Conservation (phyloP, 2,888 invertebrate species). For the Drosophila phalerata region DNA sequence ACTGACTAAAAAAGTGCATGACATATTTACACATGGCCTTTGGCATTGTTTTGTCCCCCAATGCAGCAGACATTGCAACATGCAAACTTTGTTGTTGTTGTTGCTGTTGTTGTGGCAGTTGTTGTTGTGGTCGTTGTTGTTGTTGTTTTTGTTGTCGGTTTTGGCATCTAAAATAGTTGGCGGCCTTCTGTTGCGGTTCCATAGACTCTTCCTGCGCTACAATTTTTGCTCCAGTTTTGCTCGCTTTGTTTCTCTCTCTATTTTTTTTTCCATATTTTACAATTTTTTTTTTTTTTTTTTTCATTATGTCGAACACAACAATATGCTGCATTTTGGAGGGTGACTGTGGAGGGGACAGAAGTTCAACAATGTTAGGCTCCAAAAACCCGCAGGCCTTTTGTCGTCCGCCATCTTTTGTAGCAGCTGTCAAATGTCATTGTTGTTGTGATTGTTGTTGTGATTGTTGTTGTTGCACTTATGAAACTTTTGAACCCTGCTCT, state of each 20-base stretch:
- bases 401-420: conserved; percentile 56
- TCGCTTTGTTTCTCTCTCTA: conserved; percentile 12
- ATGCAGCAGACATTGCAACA: conserved; percentile 53
- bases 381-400: conserved; percentile 50
- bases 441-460: conserved; percentile 25
- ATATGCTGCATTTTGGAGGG: conserved; percentile 47
- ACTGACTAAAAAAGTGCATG: conserved; percentile 53
- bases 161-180: conserved; percentile 78
- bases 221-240: conserved; percentile 46
- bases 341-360: not conserved
- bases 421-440: conserved; percentile 47
- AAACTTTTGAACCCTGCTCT: conserved; percentile 44
- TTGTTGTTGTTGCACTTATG: conserved; percentile 49
- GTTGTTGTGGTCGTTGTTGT: conserved; percentile 3
- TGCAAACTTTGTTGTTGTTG: conserved; percentile 32
- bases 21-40: conserved; percentile 78
- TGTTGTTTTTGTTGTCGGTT: conserved; percentile 40
- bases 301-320: conserved; percentile 69
- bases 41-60: conserved; percentile 69
- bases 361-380: conserved; percentile 48
- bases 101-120: not conserved
- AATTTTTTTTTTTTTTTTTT: conserved; percentile 34
- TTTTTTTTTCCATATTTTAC: not conserved
- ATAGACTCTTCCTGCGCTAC: conserved; percentile 55
- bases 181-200: conserved; percentile 74